Evolutionary conservation across 35 echinoderm and acorn worm genomes (phyloP).

Genomic region (Ophiothrix spiculata): DNA sequence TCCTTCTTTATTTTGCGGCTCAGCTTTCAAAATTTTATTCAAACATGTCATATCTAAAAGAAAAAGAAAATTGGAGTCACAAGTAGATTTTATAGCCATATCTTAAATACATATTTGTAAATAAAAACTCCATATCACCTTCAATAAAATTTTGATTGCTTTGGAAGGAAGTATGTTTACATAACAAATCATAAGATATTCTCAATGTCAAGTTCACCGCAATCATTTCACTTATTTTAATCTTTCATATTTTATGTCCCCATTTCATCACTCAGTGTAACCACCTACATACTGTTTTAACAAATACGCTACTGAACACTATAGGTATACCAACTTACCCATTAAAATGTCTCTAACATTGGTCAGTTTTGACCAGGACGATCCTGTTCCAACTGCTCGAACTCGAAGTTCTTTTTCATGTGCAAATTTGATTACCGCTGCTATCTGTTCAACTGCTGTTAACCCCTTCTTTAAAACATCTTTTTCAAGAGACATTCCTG

Average conservation of each 20-base stretch:
- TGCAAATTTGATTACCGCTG: conserved; percentile 71
- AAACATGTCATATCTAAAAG: conserved; percentile 75
- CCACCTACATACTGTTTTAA: too few species aligned
- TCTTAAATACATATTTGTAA: too few species aligned
- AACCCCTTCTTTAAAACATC: conserved; percentile 55
- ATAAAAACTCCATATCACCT: not conserved
- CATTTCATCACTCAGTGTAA: too few species aligned
- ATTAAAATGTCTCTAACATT: conserved; percentile 89
- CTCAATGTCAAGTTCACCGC: too few species aligned
- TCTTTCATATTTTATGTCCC: too few species aligned
- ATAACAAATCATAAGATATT: too few species aligned
- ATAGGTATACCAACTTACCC: too few species aligned
- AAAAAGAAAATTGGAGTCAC: not conserved
- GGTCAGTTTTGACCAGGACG: conserved; percentile 86
- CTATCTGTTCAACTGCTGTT: conserved; percentile 68
- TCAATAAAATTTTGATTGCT: not conserved
- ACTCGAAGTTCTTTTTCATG: conserved; percentile 65
- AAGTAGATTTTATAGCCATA: too few species aligned
- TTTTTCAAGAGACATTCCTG: conserved; percentile 70
- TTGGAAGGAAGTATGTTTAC: not conserved
- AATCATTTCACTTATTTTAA: too few species aligned
- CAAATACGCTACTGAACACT: too few species aligned
- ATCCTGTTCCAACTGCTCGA: conserved; percentile 79
- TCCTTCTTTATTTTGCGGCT: conserved; percentile 51
- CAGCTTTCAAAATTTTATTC: conserved; percentile 51